Base-by-base conservation (phyloP, 2,888 invertebrate species). In the Cephonodes hylas region DNA sequence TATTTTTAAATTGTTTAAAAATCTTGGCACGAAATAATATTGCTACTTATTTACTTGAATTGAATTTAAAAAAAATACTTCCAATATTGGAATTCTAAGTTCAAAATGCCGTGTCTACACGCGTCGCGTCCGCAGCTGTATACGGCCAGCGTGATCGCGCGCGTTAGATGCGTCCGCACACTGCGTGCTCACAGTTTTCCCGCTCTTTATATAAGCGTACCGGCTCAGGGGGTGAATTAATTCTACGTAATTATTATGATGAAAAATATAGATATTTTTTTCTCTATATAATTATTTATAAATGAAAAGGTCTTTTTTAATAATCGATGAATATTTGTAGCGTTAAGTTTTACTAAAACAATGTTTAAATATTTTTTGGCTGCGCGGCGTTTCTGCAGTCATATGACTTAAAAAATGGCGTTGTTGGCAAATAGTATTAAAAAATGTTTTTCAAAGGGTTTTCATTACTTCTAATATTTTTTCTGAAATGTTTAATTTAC, bases 171-270 rank as follows among this genome's bases (percentile, higher is more conserved):
- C 66, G 64, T 42, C 10, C 46, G 63, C 63, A 58, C 62, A 71
- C 64, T 72, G 71, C 48, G 57, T 42, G 57, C 22, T 31, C 34
- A 15, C 44, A 60, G 63, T 63, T 64, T 60, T 59, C n/a, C 22
- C 59, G 63, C 45, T 63, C 73, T 69, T 63, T 72, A 72, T 72
- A 72, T 62, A 42, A 44, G 34, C 70, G 46, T 18, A 5, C 6
- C 25, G 15, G 31, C 53, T 31, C 15, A 10, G 31, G 53, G 53
- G 53, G 27, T 53, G 53, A 53, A 53, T 53, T 53, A 18, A 18
- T 31, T 53, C 53, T 10, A 15, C 27, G 53, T 3, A 27, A 10
- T 18, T 27, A 10, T 31, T n/a, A 53, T 53, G n/a, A 38, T n/a
- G n/a, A 38, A 25, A 31, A 18, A 53, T 18, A 18, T 18, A 20